Evolutionary conservation across 2,888 invertebrate genomes (phyloP).

Genomic region (Geotrupes spiniger): DNA sequence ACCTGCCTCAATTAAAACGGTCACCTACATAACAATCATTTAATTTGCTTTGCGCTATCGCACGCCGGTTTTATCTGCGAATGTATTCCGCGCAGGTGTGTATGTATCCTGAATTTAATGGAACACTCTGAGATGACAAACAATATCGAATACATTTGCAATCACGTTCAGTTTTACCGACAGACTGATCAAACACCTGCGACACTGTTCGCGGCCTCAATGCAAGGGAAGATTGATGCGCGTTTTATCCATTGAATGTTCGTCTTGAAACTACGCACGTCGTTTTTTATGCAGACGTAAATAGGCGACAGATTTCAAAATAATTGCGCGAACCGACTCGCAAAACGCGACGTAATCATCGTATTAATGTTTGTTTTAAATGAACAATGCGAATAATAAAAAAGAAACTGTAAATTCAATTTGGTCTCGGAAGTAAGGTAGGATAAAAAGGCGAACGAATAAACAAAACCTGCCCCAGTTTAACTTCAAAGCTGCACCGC

Average conservation of each 20-base stretch:
- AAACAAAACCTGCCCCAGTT: conserved; percentile 41
- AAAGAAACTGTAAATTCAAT: conserved; percentile 43
- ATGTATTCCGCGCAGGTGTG: conserved; percentile 4
- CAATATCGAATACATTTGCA: conserved; percentile 14
- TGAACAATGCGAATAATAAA: too few relatives aligned
- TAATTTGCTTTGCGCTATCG: neutral
- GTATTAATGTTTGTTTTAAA: too few relatives aligned
- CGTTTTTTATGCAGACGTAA: conserved; percentile 19
- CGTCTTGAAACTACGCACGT: neutral
- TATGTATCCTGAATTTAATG: conserved; percentile 8
- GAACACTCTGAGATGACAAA: conserved; percentile 2
- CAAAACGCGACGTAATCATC: too few relatives aligned
- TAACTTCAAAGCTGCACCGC: conserved; percentile 40
- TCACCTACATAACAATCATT: conserved; percentile 3
- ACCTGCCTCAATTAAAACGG: conserved; percentile 8
- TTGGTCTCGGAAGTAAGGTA: conserved; percentile 42
- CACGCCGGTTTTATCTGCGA: neutral
- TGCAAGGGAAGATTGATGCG: conserved; percentile 11
- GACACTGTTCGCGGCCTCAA: conserved; percentile 23
- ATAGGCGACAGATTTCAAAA: too few relatives aligned
- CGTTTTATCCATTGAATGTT: too few relatives aligned
- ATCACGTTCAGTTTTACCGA: conserved; percentile 23
- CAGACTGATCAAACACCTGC: conserved; percentile 29
- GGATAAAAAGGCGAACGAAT: conserved; percentile 44
- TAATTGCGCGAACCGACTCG: conserved; percentile 6